These are phyloP conservation scores for Sipha maydis DNA, from an alignment of 2,888 invertebrate genomes.

Conservation along the genomic window DNA sequence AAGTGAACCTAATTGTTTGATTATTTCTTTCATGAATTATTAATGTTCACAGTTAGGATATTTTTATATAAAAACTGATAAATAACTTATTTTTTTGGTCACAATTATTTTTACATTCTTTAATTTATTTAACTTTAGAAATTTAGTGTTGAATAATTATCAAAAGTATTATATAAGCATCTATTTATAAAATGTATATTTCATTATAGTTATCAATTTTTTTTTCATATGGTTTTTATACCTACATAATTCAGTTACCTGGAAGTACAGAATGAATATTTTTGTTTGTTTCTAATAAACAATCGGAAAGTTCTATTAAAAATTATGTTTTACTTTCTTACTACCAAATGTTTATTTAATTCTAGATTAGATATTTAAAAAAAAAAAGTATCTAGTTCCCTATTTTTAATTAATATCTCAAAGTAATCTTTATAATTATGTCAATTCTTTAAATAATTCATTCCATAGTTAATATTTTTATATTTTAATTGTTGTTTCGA, in stretches of 20 bases:
- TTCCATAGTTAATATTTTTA: neutral
- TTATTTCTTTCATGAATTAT: neutral
- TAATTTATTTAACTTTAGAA: neutral
- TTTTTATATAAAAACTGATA: too few species aligned
- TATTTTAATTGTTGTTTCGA: neutral
- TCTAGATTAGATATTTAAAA: too few species aligned
- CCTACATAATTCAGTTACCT: neutral
- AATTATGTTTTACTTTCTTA: too few species aligned
- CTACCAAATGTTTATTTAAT: too few species aligned
- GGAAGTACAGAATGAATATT: conserved; percentile 20
- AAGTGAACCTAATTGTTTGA: neutral
- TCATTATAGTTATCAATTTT: neutral
- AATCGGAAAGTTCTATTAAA: neutral
- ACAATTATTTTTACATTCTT: neutral
- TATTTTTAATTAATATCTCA: too few species aligned
- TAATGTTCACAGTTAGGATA: neutral
- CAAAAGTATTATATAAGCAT: neutral
- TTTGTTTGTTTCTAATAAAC: neutral
- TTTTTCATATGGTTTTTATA: neutral
- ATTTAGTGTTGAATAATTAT: neutral
- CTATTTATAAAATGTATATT: neutral
- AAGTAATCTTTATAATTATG: neutral
- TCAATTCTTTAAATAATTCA: neutral
- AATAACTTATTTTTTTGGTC: neutral
- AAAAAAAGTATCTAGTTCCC: too few species aligned